Evolutionary conservation across 2,113 vertebrate species (phyloP).

Genomic region (Hydrochoerus hydrochaeris): DNA sequence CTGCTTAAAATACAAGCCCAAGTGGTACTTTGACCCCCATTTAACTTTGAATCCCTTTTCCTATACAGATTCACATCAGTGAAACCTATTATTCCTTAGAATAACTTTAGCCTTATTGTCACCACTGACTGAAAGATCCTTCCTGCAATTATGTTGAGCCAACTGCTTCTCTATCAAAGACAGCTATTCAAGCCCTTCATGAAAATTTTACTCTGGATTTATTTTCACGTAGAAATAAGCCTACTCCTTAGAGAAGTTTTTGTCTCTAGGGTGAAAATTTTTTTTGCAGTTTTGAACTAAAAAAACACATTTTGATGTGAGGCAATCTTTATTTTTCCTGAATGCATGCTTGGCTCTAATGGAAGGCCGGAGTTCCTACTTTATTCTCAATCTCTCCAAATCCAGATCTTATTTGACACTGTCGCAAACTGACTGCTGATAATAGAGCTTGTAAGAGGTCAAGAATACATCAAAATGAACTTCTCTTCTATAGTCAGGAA

Average conservation of each 20-base stretch:
- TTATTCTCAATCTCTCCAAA: background rate
- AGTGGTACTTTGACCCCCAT: background rate
- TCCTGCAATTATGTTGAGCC: background rate
- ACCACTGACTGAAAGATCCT: constrained; percentile 8
- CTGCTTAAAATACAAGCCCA: constrained; percentile 11
- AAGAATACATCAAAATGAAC: background rate
- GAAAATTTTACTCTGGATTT: background rate
- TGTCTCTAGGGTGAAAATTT: background rate
- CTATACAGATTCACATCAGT: background rate
- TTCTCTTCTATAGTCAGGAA: background rate
- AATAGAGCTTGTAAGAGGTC: background rate
- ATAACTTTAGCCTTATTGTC: background rate
- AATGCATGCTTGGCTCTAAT: background rate
- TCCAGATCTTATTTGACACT: background rate
- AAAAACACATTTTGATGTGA: background rate
- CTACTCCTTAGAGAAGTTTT: background rate
- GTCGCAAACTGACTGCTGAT: background rate
- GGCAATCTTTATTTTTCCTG: background rate
- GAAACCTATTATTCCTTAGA: background rate
- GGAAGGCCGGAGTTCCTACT: background rate
- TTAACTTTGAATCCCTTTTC: background rate
- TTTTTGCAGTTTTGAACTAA: constrained; percentile 46
- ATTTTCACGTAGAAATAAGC: constrained; percentile 40
- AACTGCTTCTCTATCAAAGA: constrained; percentile 39
- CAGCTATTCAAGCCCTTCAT: background rate